These are phyloP conservation scores for Pogonomyrmex barbatus DNA, from an alignment of 1,140 invertebrate genomes.

Conservation along the genomic window DNA sequence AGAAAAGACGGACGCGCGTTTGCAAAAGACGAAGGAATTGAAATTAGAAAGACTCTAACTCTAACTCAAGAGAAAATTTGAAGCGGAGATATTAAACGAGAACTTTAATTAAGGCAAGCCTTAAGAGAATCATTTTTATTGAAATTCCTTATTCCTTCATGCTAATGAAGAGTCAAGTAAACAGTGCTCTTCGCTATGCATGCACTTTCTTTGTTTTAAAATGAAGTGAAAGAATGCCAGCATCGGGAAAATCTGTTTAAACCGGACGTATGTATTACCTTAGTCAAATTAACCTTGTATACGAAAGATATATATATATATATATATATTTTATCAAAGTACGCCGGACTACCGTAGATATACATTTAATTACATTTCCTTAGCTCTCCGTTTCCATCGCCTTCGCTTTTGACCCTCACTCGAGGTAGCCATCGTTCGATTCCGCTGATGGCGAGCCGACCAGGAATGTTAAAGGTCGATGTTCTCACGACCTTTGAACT, in stretches of 20 bases:
- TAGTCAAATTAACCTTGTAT: slow-evolving; percentile 15
- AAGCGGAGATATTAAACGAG: slow-evolving; percentile 46
- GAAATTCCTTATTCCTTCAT: slow-evolving; percentile 32
- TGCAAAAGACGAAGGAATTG: neutral
- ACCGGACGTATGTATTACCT: neutral
- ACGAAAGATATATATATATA: neutral
- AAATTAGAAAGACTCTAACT: slow-evolving; percentile 28
- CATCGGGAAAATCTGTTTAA: neutral
- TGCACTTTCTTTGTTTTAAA: slow-evolving; percentile 13
- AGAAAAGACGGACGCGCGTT: neutral
- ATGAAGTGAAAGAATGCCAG: neutral
- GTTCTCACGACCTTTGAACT: slow-evolving; percentile 76
- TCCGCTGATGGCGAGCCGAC: slow-evolving; percentile 67
- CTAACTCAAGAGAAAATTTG: slow-evolving; percentile 19
- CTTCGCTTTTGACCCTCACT: slow-evolving; percentile 67
- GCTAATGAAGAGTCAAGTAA: slow-evolving; percentile 44
- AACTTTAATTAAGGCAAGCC: slow-evolving; percentile 38
- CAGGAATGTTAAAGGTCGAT: slow-evolving; percentile 75
- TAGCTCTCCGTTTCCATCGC: slow-evolving; percentile 66
- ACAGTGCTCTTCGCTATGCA: neutral
- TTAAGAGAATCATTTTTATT: slow-evolving; percentile 56
- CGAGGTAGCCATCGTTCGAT: slow-evolving; percentile 71
- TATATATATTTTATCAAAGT: slow-evolving; percentile 44
- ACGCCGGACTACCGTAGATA: slow-evolving; percentile 43
- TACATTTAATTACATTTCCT: slow-evolving; percentile 76